Percentiles rank a stretch among this genome's conserved stretches.
phyloP scores from a whole-genome alignment of 2,888 invertebrate species.

The Pantelozetes paolii region DNA sequence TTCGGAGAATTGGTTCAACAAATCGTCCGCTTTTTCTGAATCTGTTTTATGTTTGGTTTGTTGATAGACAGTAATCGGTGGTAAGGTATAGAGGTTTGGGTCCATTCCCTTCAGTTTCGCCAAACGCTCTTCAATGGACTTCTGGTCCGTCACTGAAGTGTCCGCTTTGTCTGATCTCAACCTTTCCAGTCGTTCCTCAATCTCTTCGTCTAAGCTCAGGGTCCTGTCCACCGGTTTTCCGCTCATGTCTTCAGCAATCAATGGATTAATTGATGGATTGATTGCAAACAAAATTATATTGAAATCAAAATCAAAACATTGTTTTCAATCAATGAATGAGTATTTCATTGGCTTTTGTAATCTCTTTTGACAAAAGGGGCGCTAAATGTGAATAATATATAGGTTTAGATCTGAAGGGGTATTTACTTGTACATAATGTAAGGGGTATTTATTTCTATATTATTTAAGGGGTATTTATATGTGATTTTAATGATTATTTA shows the following conservation, averaged over 20 bases:
- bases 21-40: conserved; percentile 44
- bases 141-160: conserved; percentile 35
- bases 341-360: too few species aligned
- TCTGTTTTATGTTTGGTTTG: conserved; percentile 29
- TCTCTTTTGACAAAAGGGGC: too few species aligned
- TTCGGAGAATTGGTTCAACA: conserved; percentile 43
- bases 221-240: background rate
- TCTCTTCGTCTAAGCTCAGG: conserved; percentile 22
- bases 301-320: too few species aligned
- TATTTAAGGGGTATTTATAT: too few species aligned
- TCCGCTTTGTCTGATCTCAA: background rate
- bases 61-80: conserved; percentile 46
- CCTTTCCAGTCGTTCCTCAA: conserved; percentile 16
- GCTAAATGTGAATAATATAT: too few species aligned
- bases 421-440: too few species aligned
- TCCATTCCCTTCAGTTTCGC: conserved; percentile 46
- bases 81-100: conserved; percentile 41
- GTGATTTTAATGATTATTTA: too few species aligned
- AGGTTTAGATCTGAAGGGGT: too few species aligned
- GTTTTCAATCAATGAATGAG: too few species aligned
- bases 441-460: too few species aligned
- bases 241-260: conserved; percentile 19
- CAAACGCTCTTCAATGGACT: conserved; percentile 46
- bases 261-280: background rate
- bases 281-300: background rate